Evolutionary conservation across 2,797 vertebrate genomes (phyloP).

Genomic region (Podarcis siculus): DNA sequence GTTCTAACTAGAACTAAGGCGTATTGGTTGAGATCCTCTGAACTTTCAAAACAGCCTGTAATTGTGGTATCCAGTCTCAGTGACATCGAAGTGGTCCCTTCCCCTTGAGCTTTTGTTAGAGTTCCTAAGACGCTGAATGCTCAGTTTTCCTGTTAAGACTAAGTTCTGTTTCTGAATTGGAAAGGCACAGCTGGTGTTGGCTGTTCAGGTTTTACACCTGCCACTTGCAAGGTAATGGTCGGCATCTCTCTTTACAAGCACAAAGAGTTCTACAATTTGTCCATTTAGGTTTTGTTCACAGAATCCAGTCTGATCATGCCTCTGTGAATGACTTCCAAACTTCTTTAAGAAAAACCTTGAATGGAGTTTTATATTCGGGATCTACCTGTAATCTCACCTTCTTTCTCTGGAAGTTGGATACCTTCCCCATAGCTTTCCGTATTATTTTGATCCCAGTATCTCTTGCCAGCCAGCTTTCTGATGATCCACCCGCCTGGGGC

Average conservation of each 20-base stretch:
- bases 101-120: background rate
- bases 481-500: background rate
- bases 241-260: background rate
- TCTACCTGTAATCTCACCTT: background rate
- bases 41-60: background rate
- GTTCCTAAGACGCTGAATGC: background rate
- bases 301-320: background rate
- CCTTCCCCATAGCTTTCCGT: background rate
- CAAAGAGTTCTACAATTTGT: background rate
- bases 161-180: background rate
- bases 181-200: background rate
- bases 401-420: background rate
- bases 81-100: background rate
- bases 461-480: background rate
- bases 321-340: background rate
- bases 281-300: background rate
- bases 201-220: background rate
- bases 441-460: background rate
- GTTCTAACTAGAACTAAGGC: too few species aligned
- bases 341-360: background rate
- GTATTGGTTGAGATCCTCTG: background rate
- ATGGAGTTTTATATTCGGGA: background rate
- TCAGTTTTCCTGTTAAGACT: background rate
- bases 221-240: background rate
- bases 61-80: background rate